phyloP scores from a whole-genome alignment of 2,113 vertebrate genomes.

The Thunnus thynnus region DNA sequence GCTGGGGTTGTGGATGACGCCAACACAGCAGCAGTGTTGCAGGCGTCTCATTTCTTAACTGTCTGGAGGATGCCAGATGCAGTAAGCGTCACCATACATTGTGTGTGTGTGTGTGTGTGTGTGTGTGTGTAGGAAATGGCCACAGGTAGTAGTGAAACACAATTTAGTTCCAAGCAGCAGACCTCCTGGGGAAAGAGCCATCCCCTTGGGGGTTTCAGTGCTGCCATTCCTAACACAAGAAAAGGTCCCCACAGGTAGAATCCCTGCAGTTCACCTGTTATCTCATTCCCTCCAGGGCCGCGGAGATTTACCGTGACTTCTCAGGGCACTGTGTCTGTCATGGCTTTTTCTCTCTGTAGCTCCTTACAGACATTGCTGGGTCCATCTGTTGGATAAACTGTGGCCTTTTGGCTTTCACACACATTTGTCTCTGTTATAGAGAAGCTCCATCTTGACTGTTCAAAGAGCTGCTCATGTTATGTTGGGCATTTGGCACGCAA shows the following conservation, averaged over 20 bases:
- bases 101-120: background rate
- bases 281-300: conserved; percentile 47
- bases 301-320: conserved; percentile 35
- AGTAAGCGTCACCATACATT: conserved; percentile 1
- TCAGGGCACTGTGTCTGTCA: conserved; percentile 7
- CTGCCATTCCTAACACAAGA: conserved; percentile 47
- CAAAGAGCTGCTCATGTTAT: background rate
- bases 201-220: conserved; percentile 41
- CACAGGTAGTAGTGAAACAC: conserved; percentile 38
- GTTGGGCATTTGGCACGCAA: conserved; percentile 13
- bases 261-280: conserved; percentile 61
- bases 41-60: conserved; percentile 8
- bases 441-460: background rate
- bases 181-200: conserved; percentile 51
- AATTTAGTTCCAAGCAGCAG: conserved; percentile 32
- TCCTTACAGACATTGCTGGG: conserved; percentile 6
- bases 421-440: background rate
- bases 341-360: conserved; percentile 15
- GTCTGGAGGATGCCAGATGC: conserved; percentile 12
- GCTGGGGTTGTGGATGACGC: conserved; percentile 20
- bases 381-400: conserved; percentile 11
- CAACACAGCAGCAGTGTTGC: background rate
- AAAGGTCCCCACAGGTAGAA: conserved; percentile 53
- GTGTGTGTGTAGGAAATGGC: background rate
- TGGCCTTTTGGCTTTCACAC: background rate